phyloP scores from a whole-genome alignment of 2,888 invertebrate species.

The Steromphala cineraria region DNA sequence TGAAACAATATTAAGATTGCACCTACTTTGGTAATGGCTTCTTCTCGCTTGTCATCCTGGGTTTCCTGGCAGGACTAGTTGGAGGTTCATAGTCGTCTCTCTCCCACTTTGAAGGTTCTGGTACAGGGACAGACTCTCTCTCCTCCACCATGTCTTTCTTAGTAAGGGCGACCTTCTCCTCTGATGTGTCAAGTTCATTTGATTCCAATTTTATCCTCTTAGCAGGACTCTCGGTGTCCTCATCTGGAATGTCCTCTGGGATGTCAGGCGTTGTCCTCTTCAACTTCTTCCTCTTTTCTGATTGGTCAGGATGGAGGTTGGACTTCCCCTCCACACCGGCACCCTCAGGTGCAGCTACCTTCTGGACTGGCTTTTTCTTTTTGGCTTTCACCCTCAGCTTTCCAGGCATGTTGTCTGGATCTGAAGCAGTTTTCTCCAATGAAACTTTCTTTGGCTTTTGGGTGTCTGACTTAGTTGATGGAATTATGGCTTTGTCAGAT shows the following conservation, averaged over 20 bases:
- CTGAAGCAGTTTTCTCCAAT: slow-evolving; percentile 5
- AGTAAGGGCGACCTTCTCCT: slow-evolving; percentile 7
- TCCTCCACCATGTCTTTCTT: slow-evolving; percentile 48
- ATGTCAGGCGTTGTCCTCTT: slow-evolving; percentile 14
- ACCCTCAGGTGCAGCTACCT: not conserved
- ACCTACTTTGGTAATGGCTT: slow-evolving; percentile 32
- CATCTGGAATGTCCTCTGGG: slow-evolving; percentile 22
- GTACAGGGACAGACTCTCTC: slow-evolving; percentile 74
- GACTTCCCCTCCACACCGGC: slow-evolving; percentile 19
- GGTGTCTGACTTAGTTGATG: not conserved
- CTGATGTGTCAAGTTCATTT: not conserved
- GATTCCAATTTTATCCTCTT: slow-evolving; percentile 17
- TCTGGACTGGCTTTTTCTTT: not conserved
- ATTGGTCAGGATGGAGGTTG: slow-evolving; percentile 10
- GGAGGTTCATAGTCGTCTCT: slow-evolving; percentile 79
- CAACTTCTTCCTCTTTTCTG: slow-evolving; percentile 23
- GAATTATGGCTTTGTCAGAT: not conserved
- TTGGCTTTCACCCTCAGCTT: slow-evolving; percentile 10
- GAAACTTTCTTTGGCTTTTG: not conserved
- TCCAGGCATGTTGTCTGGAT: slow-evolving; percentile 24
- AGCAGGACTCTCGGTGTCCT: slow-evolving; percentile 34
- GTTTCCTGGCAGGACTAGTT: slow-evolving; percentile 74
- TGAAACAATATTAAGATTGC: not conserved
- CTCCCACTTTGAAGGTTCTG: slow-evolving; percentile 93
- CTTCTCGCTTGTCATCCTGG: slow-evolving; percentile 10